Base-by-base conservation (phyloP, 2,797 vertebrate genomes). In the Taenioides sp. region DNA sequence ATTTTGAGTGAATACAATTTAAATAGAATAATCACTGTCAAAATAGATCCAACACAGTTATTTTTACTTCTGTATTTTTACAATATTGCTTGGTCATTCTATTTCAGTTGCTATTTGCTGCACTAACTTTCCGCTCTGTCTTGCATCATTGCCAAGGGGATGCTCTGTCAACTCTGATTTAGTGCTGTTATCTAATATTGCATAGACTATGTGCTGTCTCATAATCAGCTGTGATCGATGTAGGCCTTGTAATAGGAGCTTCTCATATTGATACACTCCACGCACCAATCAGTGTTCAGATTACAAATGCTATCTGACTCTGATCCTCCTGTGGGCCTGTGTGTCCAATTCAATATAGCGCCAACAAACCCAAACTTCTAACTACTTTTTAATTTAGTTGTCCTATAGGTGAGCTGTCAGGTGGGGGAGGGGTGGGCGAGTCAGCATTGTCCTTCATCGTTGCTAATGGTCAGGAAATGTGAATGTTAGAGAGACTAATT, bases 381-480 rank as follows among this genome's bases (percentile, higher is more conserved):
- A 7, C 16, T 16, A 58, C 57, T 58, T 58, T 58, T 25, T 58
- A 25, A 58, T 27, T 11, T 58, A 10, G 25, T 2, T 20, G 73
- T 25, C 9, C 37, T 70, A 47, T 59, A 75, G 80, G 72, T 77
- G 49, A 27, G 66, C 64, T 64, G 49, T 72, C 75, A 74, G 73
- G 54, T 80, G 73, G 75, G 71, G 67, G 27, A 40, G 76, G 72
- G 73, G 64, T 61, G 60, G 80, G 79, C 85, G 80, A 85, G 83
- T 86, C 85, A 87, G 88, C 70, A 2, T 28, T 85, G 81, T 71
- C 71, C 80, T 84, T 70, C 76, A 66, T 66, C 78, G 62, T 79
- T 5, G 20, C 86, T 94, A 93, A 94, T 94, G 90, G 90, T 76
- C 93, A 92, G 92, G 92, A 94, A 94, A 91, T 90, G 87, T 90